Conservation (phyloP, 2,797 vertebrate genomes). For the Centroberyx gerrardi region DNA sequence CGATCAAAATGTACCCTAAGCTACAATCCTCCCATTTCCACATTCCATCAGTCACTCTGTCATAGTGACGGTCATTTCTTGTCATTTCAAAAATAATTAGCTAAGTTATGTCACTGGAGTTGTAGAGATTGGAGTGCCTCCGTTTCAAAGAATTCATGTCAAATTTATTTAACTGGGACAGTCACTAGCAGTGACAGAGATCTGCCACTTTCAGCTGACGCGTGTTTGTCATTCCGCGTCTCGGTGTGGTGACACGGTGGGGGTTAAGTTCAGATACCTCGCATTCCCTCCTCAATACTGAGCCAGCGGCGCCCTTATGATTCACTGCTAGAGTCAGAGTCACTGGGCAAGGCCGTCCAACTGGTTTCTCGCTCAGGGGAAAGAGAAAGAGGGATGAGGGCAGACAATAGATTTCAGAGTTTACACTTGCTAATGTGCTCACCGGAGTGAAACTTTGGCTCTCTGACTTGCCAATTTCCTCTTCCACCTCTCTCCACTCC, state of each 20-base stretch:
- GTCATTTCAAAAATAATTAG: background rate
- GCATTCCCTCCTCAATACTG: constrained; percentile 74
- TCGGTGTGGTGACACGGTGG: constrained; percentile 66
- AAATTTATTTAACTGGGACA: background rate
- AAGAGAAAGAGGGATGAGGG: constrained; percentile 37
- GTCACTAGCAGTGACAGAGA: background rate
- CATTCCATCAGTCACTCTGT: constrained; percentile 14
- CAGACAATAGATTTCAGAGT: constrained; percentile 48
- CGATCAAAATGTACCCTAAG: background rate
- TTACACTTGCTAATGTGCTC: constrained; percentile 43
- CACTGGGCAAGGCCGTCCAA: constrained; percentile 61
- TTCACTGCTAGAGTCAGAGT: constrained; percentile 59
- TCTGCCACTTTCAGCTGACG: constrained; percentile 2
- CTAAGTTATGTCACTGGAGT: background rate
- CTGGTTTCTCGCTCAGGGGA: constrained; percentile 71
- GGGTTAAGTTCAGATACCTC: constrained; percentile 70
- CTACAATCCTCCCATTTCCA: background rate
- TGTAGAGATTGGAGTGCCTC: background rate
- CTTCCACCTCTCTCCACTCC: constrained; percentile 11
- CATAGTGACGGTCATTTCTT: background rate
- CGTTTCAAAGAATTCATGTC: background rate
- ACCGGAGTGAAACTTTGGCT: constrained; percentile 66
- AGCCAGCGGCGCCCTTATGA: constrained; percentile 65
- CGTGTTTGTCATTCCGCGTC: constrained; percentile 75
- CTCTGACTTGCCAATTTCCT: constrained; percentile 52